Evolutionary conservation across 2,797 vertebrate genomes (phyloP).

Genomic region (Brachymystax lenok): DNA sequence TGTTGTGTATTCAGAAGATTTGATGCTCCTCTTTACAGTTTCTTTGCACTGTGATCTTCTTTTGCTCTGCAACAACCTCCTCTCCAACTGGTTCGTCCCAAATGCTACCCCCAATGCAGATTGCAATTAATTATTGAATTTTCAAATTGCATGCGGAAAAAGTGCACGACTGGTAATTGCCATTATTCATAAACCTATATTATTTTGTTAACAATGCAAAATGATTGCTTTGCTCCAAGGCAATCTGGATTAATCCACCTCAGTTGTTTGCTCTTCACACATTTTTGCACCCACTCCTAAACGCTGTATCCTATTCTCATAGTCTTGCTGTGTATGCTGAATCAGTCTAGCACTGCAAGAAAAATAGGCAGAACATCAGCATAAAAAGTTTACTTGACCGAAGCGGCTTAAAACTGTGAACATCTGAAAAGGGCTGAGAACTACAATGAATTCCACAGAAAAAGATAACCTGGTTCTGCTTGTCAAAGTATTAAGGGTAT

Average conservation of each 20-base stretch:
- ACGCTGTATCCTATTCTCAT: neutral
- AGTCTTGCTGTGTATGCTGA: conserved; percentile 19
- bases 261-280: conserved; percentile 3
- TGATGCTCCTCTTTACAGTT: conserved; percentile 27
- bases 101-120: conserved; percentile 47
- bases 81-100: conserved; percentile 22
- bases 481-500: too few species aligned
- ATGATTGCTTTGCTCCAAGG: conserved; percentile 3
- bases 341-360: conserved; percentile 17
- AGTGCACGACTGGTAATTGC: conserved; percentile 62
- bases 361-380: conserved; percentile 52
- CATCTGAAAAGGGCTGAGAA: neutral
- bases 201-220: conserved; percentile 40
- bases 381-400: conserved; percentile 51
- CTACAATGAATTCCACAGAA: neutral
- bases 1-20: conserved; percentile 31
- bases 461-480: neutral
- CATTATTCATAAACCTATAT: conserved; percentile 66
- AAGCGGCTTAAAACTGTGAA: neutral
- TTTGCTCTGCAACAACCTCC: conserved; percentile 51
- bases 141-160: conserved; percentile 57
- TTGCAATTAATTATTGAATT: conserved; percentile 58
- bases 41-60: conserved; percentile 32
- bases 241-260: neutral
- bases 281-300: neutral